These are phyloP conservation scores for Elmis aenea DNA, from an alignment of 2,888 invertebrate species.

Conservation along the genomic window DNA sequence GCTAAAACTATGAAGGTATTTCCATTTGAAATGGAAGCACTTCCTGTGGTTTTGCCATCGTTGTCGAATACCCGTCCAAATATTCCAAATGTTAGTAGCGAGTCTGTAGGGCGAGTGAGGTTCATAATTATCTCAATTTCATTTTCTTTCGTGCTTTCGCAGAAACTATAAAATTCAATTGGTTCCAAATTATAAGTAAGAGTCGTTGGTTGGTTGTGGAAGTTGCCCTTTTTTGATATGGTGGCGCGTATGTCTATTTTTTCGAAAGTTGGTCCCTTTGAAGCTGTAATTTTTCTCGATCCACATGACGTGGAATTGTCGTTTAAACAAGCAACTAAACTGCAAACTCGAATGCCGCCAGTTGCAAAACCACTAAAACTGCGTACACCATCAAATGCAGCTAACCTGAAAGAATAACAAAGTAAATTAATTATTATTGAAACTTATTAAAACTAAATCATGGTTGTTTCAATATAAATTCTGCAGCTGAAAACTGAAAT, in stretches of 20 bases:
- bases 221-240: constrained; percentile 8
- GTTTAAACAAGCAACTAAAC: constrained; percentile 22
- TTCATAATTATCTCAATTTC: constrained; percentile 14
- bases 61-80: constrained; percentile 22
- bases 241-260: constrained; percentile 18
- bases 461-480: no score
- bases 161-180: constrained; percentile 22
- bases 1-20: no score
- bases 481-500: no score
- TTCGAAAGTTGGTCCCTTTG: constrained; percentile 13
- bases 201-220: constrained; percentile 25
- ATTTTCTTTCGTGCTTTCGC: constrained; percentile 12
- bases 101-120: constrained; percentile 13
- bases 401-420: constrained; percentile 22
- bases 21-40: no score
- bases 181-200: constrained; percentile 23
- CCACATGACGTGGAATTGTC: constrained; percentile 21
- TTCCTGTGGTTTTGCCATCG: constrained; percentile 17
- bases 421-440: no score
- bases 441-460: no score
- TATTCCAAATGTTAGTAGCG: constrained; percentile 26
- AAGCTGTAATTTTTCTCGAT: constrained; percentile 5
- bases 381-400: constrained; percentile 24
- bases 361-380: no score
- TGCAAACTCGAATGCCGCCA: constrained; percentile 27